phyloP scores from a whole-genome alignment of 2,888 invertebrate species.

The Conops quadrifasciatus region DNA sequence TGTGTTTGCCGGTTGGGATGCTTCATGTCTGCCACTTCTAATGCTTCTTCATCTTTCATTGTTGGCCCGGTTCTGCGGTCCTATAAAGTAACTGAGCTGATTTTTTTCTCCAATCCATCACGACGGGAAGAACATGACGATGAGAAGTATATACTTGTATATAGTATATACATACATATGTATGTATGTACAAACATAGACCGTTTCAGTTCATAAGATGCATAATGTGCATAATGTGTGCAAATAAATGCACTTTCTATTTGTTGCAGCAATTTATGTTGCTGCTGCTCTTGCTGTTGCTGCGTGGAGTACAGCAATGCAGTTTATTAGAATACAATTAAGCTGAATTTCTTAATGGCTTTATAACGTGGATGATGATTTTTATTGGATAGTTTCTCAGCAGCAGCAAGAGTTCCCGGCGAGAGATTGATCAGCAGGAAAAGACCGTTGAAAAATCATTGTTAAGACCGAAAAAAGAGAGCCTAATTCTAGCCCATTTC shows the following conservation, averaged over 20 bases:
- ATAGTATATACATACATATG: too few species aligned
- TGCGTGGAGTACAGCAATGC: not conserved
- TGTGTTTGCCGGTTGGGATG: constrained; percentile 28
- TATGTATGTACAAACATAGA: not conserved
- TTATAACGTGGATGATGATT: too few species aligned
- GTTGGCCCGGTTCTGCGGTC: not conserved
- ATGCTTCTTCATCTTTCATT: constrained; percentile 16
- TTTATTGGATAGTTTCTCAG: too few species aligned
- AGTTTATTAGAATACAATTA: constrained; percentile 35
- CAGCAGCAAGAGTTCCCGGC: too few species aligned
- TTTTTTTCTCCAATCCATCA: constrained; percentile 15
- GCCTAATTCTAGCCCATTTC: too few species aligned
- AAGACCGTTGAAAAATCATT: too few species aligned
- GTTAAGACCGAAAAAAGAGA: too few species aligned
- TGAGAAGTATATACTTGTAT: too few species aligned
- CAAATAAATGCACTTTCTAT: constrained; percentile 38
- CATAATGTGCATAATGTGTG: constrained; percentile 35
- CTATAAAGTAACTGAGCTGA: not conserved
- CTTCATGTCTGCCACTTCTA: constrained; percentile 22
- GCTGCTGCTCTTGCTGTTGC: constrained; percentile 13
- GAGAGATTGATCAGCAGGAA: too few species aligned
- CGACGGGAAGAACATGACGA: not conserved
- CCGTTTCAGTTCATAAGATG: too few species aligned
- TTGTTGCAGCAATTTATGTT: constrained; percentile 25
- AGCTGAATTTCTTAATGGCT: constrained; percentile 37